Conservation (phyloP, 1,140 invertebrate genomes). For the Drosophila sturtevanti region DNA sequence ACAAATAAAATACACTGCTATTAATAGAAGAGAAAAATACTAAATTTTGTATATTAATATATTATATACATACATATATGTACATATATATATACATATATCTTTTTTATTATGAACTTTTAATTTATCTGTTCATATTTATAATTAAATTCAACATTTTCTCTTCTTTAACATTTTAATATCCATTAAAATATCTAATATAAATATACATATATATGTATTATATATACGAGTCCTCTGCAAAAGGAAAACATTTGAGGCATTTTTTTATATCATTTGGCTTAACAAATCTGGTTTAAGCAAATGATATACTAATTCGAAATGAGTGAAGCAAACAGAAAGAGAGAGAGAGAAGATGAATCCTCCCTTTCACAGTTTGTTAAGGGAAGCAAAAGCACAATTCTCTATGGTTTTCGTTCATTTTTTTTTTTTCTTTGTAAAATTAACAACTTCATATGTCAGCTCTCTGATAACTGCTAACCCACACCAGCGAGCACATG, state of each 20-base stretch:
- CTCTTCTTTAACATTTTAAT: no score
- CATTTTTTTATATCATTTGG: constrained; percentile 1
- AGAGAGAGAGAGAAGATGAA: not conserved
- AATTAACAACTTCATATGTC: constrained; percentile 77
- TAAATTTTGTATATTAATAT: no score
- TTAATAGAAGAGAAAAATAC: no score
- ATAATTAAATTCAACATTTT: no score
- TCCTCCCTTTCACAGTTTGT: constrained; percentile 11
- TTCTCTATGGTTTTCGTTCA: constrained; percentile 26
- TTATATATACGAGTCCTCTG: no score
- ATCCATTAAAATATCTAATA: no score
- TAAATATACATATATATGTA: no score
- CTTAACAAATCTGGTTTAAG: not conserved
- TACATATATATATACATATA: no score
- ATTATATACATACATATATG: no score
- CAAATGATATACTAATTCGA: not conserved
- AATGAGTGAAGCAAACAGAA: not conserved
- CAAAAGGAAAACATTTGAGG: not conserved
- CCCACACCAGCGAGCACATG: not conserved
- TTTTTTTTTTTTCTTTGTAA: constrained; percentile 23
- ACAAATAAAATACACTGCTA: no score
- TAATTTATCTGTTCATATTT: no score
- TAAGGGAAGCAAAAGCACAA: constrained; percentile 14
- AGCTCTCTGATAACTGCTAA: constrained; percentile 37
- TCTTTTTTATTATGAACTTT: no score